phyloP scores from a whole-genome alignment of 2,888 invertebrate genomes.

The Salticus scenicus region DNA sequence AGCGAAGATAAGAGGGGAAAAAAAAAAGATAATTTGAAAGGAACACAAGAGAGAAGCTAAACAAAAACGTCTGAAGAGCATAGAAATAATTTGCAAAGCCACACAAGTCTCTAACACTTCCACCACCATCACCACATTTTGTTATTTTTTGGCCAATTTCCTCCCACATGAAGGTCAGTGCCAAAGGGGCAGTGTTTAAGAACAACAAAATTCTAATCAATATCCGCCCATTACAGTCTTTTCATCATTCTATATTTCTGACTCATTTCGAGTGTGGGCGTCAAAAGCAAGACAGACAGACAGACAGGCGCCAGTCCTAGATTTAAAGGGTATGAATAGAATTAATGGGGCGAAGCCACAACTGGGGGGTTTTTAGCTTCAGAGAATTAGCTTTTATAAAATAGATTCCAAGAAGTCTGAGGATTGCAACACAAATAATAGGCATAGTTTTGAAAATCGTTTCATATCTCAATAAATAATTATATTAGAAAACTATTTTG shows the following conservation, averaged over 20 bases:
- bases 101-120: no score
- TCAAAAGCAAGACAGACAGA: conserved; percentile 20
- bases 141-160: no score
- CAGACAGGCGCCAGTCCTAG: conserved; percentile 6
- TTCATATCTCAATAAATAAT: no score
- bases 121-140: no score
- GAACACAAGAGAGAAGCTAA: no score
- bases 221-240: background rate
- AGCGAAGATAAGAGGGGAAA: no score
- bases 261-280: conserved; percentile 4
- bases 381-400: background rate
- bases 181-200: background rate
- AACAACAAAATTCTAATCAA: background rate
- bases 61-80: no score
- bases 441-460: no score
- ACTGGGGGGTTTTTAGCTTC: conserved; percentile 5
- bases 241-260: conserved; percentile 5
- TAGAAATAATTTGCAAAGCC: no score
- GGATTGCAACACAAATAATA: no score
- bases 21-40: no score
- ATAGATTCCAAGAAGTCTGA: background rate
- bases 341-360: conserved; percentile 49
- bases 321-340: conserved; percentile 28
- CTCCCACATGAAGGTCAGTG: background rate
- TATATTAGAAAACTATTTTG: no score